Base-by-base conservation (phyloP, 2,113 vertebrate genomes). In the Capreolus pygargus region DNA sequence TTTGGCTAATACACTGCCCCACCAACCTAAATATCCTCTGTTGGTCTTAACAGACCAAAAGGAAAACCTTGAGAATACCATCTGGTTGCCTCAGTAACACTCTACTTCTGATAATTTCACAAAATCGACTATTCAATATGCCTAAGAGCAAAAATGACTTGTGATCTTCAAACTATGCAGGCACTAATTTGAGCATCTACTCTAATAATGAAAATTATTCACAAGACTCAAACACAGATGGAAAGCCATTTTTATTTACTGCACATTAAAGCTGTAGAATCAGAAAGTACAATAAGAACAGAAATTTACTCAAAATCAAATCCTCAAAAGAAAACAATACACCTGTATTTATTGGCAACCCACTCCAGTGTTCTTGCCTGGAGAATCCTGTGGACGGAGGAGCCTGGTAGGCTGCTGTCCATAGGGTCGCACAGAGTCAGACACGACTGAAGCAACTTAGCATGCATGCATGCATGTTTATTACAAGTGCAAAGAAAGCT, bases 81-180 rank as follows among this genome's bases (percentile, higher is more conserved):
- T 54, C 11, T 89, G 43, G 60, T 94, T 93, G 9, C 36, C 43
- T 82, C 74, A 83, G 58, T 85, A 98, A 76, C n/a, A 81, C 10
- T 88, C 67, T 4, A 92, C 1, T 86, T 94, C 36, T 67, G 54
- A 90, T 58, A 2, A 82, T 86, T 86, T 97, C 94, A 96, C 79
- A 94, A 92, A 58, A 78, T 47, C 93, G 87, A 55, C 39, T 81
- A 87, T 74, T 91, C 58, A 86, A 28, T n/a, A 82, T n/a, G 17
- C 87, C 85, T 93, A 89, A 92, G 58, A 86, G 70, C 12, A 93
- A 96, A 50, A 87, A 89, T 86, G 50, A 64, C 28, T 98, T 95
- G 91, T 21, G 0, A 9, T 97, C 23, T 89, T 92, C 45, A 14
- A 28, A 76, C 47, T 60, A n/a, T 36, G 3, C 14, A 95, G 64